phyloP scores from a whole-genome alignment of 2,113 vertebrate species.

The Centropus bengalensis region DNA sequence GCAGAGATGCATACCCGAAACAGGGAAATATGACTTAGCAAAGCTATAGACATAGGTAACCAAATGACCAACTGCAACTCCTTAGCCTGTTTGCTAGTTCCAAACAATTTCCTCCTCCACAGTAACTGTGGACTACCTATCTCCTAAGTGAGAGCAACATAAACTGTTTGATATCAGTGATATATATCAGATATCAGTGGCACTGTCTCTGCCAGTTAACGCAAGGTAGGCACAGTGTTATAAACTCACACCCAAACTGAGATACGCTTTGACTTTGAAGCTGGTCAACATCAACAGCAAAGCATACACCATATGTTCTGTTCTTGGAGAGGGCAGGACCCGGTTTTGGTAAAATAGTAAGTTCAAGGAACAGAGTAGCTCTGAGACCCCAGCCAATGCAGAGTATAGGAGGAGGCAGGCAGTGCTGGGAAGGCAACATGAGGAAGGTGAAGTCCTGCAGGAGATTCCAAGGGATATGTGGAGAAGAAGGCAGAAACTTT shows the following conservation, averaged over 20 bases:
- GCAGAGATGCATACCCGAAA: neutral
- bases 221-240: neutral
- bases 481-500: neutral
- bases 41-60: neutral
- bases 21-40: neutral
- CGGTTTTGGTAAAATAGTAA: neutral
- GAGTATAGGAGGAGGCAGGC: neutral
- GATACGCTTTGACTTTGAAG: neutral
- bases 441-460: neutral
- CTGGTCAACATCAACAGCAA: neutral
- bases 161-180: neutral
- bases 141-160: neutral
- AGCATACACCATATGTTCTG: neutral
- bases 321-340: neutral
- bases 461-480: neutral
- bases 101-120: neutral
- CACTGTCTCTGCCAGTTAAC: neutral
- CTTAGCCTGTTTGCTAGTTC: neutral
- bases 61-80: neutral
- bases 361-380: neutral
- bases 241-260: neutral
- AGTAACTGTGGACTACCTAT: neutral
- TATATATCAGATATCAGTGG: neutral
- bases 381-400: neutral
- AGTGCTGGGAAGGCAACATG: accelerated